These are phyloP conservation scores for Drosophila asahinai DNA, from an alignment of 1,140 invertebrate species.

Conservation along the genomic window DNA sequence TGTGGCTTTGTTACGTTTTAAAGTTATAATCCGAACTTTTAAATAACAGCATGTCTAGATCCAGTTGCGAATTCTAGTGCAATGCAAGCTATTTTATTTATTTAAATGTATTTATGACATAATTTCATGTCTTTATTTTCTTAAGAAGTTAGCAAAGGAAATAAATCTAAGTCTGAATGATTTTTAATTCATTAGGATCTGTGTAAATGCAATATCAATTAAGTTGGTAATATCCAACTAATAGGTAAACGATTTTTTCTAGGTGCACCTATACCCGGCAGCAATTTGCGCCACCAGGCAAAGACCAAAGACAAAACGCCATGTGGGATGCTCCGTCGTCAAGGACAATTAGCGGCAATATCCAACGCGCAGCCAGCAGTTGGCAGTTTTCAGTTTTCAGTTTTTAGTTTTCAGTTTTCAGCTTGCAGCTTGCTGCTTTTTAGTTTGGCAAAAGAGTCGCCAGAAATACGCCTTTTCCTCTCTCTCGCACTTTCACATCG, in stretches of 20 bases:
- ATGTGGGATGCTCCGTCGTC: conserved; percentile 74
- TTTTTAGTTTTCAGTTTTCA: conserved; percentile 12
- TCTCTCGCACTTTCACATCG: conserved; percentile 68
- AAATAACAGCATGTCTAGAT: no score
- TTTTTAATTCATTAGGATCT: background rate
- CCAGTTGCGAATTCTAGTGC: background rate
- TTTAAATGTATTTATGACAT: background rate
- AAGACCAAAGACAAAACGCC: conserved; percentile 60
- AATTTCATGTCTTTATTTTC: no score
- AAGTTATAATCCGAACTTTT: no score
- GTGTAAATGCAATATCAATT: background rate
- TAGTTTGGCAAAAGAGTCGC: conserved; percentile 23
- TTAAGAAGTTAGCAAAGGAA: background rate
- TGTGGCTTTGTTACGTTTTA: no score
- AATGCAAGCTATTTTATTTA: background rate
- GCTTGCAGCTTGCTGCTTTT: conserved; percentile 7
- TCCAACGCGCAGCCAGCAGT: conserved; percentile 46
- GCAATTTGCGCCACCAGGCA: conserved; percentile 65
- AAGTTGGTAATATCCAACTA: background rate
- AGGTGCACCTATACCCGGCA: conserved; percentile 61
- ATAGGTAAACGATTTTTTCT: conserved; percentile 12
- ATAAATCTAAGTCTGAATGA: background rate
- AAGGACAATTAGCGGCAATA: conserved; percentile 80
- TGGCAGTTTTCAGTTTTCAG: conserved; percentile 15
- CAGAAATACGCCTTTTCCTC: conserved; percentile 37